Conservation (phyloP, 1,140 invertebrate genomes). For the Cyclargus thomasi region DNA sequence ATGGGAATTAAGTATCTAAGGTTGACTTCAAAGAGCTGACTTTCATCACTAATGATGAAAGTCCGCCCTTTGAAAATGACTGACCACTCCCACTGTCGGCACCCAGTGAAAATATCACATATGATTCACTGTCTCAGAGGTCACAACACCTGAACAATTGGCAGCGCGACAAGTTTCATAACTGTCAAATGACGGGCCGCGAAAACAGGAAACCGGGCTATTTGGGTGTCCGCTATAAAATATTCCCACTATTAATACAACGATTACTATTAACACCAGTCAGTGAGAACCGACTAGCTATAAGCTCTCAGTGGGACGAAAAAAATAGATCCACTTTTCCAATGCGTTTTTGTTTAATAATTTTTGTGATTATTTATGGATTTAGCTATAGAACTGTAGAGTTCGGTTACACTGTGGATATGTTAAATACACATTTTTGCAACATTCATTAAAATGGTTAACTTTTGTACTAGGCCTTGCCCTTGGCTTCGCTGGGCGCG, state of each 20-base stretch:
- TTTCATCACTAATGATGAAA: background rate
- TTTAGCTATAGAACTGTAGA: background rate
- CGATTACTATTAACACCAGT: background rate
- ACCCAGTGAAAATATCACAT: constrained; percentile 26
- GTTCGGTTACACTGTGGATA: too few species aligned
- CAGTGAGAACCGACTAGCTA: background rate
- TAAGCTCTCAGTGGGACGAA: background rate
- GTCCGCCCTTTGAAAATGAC: background rate
- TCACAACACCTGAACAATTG: constrained; percentile 58
- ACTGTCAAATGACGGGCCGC: constrained; percentile 36
- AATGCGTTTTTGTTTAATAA: background rate
- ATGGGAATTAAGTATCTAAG: too few species aligned
- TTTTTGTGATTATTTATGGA: background rate
- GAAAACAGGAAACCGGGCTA: constrained; percentile 61
- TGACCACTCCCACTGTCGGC: background rate
- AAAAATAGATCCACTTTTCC: background rate
- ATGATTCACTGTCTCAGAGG: constrained; percentile 46
- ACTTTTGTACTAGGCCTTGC: too few species aligned
- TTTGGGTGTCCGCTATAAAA: constrained; percentile 41
- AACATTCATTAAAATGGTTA: too few species aligned
- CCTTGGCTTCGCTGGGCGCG: too few species aligned
- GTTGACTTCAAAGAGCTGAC: too few species aligned
- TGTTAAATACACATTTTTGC: too few species aligned
- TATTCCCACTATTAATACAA: background rate
- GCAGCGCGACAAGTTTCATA: constrained; percentile 61